Conservation (phyloP, 2,888 invertebrate genomes). For the Alsophila aescularia region DNA sequence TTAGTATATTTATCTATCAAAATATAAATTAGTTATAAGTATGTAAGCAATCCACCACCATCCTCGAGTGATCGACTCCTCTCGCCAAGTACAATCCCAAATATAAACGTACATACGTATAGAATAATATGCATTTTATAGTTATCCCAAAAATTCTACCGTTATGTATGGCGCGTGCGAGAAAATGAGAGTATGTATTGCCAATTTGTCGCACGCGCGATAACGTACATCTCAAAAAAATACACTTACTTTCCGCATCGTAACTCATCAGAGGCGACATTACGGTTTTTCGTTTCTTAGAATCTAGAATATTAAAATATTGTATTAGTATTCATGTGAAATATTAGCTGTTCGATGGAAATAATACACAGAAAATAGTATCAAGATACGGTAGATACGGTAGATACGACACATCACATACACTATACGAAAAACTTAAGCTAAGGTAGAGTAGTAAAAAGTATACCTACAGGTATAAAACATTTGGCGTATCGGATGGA, state of each 20-base stretch:
- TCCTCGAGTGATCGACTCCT: too few species aligned
- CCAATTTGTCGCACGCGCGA: neutral
- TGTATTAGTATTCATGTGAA: conserved; percentile 20
- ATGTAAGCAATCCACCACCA: neutral
- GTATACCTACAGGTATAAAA: conserved; percentile 12
- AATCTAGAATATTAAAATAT: conserved; percentile 34
- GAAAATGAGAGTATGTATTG: neutral
- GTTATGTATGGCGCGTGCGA: neutral
- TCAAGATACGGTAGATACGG: too few species aligned
- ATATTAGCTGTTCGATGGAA: neutral
- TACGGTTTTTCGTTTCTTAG: conserved; percentile 59
- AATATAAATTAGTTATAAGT: conserved; percentile 34
- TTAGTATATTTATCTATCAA: conserved; percentile 33
- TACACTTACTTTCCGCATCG: conserved; percentile 72
- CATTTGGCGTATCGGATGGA: conserved; percentile 34
- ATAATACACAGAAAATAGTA: too few species aligned
- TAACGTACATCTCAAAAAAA: neutral
- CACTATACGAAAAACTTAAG: too few species aligned
- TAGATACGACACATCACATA: too few species aligned
- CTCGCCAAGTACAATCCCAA: neutral
- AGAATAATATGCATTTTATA: neutral
- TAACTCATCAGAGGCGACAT: conserved; percentile 50
- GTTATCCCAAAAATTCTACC: neutral
- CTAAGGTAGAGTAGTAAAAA: conserved; percentile 14
- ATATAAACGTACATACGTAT: neutral